These are phyloP conservation scores for Mya arenaria DNA, from an alignment of 1,140 invertebrate genomes.

Conservation along the genomic window DNA sequence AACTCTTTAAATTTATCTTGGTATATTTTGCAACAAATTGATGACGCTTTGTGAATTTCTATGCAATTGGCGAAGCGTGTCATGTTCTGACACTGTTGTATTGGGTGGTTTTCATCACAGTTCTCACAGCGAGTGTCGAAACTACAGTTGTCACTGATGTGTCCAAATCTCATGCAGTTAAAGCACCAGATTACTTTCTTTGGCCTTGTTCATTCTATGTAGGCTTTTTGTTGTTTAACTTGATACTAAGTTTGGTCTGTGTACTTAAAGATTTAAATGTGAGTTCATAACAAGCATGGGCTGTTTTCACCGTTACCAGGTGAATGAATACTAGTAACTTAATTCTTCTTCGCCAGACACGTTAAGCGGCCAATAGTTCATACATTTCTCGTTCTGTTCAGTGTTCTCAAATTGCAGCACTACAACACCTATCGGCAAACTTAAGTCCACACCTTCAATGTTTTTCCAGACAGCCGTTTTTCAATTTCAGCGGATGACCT, in stretches of 20 bases:
- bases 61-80: not conserved
- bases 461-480: not conserved
- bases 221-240: not conserved
- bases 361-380: not conserved
- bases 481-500: too few species aligned
- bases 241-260: not conserved
- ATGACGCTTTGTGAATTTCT: slow-evolving; percentile 4
- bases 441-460: not conserved
- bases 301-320: not conserved
- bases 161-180: slow-evolving; percentile 17
- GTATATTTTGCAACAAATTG: not conserved
- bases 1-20: not conserved
- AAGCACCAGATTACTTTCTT: slow-evolving; percentile 3
- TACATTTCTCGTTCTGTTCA: not conserved
- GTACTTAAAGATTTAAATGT: not conserved
- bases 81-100: not conserved
- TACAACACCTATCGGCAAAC: slow-evolving; percentile 3
- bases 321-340: too few species aligned
- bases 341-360: not conserved
- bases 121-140: slow-evolving; percentile 4
- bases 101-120: not conserved
- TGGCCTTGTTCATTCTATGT: not conserved
- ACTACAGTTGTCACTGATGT: not conserved
- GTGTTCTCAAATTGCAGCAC: slow-evolving; percentile 3
- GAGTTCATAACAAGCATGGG: not conserved